These are phyloP conservation scores for Aphis craccivora DNA, from an alignment of 1,140 invertebrate species.

Conservation along the genomic window DNA sequence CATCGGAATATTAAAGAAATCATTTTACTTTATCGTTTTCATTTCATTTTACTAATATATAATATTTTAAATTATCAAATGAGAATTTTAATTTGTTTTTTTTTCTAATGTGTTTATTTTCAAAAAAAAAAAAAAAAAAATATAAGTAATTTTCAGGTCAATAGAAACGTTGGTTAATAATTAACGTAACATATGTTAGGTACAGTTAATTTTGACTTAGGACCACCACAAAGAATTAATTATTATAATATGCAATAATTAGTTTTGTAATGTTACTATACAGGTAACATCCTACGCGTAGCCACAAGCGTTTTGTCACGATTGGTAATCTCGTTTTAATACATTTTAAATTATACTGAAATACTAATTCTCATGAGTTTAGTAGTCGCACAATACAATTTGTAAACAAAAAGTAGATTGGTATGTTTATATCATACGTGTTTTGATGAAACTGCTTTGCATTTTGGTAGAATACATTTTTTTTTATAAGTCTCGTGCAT, in stretches of 20 bases:
- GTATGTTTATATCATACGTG: background rate
- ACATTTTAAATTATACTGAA: slow-evolving; percentile 30
- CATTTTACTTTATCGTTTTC: background rate
- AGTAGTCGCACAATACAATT: background rate
- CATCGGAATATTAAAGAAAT: background rate
- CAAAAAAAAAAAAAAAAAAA: background rate
- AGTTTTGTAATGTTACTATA: slow-evolving; percentile 37
- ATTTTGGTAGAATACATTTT: slow-evolving; percentile 34
- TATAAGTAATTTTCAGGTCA: background rate
- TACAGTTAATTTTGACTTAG: background rate
- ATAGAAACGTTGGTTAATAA: background rate
- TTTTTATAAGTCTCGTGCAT: slow-evolving; percentile 16
- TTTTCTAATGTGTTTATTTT: background rate
- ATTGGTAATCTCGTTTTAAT: slow-evolving; percentile 53
- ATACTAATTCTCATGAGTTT: background rate
- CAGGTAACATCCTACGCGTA: slow-evolving; percentile 49
- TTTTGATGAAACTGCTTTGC: slow-evolving; percentile 18
- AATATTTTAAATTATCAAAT: slow-evolving; percentile 17
- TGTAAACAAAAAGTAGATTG: slow-evolving; percentile 11
- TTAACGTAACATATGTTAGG: background rate
- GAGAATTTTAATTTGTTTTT: background rate
- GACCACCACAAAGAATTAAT: slow-evolving; percentile 53
- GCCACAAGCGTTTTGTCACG: slow-evolving; percentile 39
- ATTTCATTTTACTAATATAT: no score
- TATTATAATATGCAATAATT: slow-evolving; percentile 49